These are phyloP conservation scores for Machimus rusticus DNA, from an alignment of 2,888 invertebrate genomes.

Conservation along the genomic window DNA sequence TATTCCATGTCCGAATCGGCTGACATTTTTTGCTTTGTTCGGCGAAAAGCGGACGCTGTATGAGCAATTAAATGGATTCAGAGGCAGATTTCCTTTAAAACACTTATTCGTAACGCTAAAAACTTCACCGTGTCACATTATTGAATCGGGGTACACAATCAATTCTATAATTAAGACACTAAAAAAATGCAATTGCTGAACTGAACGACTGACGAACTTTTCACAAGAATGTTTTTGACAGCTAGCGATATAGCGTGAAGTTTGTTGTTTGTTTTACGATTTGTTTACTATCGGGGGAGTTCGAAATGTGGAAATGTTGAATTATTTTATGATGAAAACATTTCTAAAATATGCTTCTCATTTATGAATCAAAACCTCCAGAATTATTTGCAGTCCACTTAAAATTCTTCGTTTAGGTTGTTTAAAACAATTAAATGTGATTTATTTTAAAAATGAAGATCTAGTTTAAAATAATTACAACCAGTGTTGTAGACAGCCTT, in stretches of 20 bases:
- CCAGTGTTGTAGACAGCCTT: background rate
- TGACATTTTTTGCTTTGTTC: constrained; percentile 57
- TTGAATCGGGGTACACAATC: background rate
- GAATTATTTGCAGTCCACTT: background rate
- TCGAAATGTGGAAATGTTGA: background rate
- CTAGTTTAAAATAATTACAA: background rate
- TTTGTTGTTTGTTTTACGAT: background rate
- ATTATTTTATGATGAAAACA: background rate
- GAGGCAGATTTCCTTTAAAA: background rate
- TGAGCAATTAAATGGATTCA: background rate
- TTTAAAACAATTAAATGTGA: background rate
- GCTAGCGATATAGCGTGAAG: background rate
- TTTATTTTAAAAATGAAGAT: background rate
- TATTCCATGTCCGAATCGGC: constrained; percentile 87
- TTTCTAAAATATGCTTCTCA: background rate
- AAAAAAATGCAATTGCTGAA: background rate
- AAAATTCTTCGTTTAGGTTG: background rate
- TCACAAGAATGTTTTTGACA: background rate
- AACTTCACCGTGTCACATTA: background rate
- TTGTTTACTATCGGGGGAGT: background rate
- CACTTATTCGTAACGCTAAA: background rate
- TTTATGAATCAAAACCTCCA: background rate
- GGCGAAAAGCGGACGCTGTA: background rate
- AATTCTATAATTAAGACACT: background rate
- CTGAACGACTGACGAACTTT: background rate